phyloP scores from a whole-genome alignment of 2,113 vertebrate species.

The Aegotheles bennettii region DNA sequence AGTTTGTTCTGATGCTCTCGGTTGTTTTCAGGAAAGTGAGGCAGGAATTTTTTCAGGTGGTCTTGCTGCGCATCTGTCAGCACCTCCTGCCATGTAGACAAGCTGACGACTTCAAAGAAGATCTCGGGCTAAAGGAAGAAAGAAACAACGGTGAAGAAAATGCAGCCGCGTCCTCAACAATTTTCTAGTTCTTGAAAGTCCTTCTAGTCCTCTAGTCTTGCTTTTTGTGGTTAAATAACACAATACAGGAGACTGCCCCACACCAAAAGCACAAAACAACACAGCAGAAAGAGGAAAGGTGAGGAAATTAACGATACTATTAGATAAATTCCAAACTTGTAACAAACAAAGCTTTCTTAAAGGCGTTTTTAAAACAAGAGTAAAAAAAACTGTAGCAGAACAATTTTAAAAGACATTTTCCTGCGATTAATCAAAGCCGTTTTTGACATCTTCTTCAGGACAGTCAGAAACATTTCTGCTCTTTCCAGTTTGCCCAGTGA shows the following conservation, averaged over 20 bases:
- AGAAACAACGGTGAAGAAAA: neutral
- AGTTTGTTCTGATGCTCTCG: constrained; percentile 79
- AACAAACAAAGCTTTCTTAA: neutral
- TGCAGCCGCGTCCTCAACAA: fast-evolving
- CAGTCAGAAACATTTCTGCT: neutral
- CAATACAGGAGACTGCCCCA: fast-evolving
- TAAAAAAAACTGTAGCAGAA: fast-evolving
- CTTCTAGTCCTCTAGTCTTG: no score
- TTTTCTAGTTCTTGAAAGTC: no score
- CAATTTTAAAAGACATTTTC: neutral
- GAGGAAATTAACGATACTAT: neutral
- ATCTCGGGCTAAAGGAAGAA: constrained; percentile 83
- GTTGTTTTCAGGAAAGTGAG: constrained; percentile 83
- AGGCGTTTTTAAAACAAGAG: neutral
- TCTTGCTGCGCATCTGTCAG: constrained; percentile 86
- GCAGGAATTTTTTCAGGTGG: constrained; percentile 90
- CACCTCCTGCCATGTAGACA: constrained; percentile 89
- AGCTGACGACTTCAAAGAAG: constrained; percentile 93
- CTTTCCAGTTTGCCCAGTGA: neutral
- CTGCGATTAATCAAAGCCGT: neutral
- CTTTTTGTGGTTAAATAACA: neutral
- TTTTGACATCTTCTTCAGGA: neutral
- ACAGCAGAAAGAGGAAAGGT: fast-evolving
- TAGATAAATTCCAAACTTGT: neutral
- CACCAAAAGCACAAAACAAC: fast-evolving